Base-by-base conservation (phyloP, 2,113 vertebrate genomes). In the Syrmaticus mikado region DNA sequence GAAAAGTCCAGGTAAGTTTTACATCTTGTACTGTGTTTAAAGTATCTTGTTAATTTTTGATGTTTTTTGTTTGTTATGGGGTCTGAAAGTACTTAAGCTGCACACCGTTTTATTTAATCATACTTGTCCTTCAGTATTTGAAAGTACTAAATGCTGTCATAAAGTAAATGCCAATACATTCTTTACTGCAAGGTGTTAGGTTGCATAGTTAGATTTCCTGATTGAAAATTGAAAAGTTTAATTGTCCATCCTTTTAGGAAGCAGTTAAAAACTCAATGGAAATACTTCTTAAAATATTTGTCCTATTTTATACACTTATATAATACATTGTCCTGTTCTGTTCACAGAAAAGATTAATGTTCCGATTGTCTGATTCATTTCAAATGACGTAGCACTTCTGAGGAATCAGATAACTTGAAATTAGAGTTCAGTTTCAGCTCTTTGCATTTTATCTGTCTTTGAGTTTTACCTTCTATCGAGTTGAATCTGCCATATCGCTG, bases 1-100 rank as follows among this genome's bases (percentile, higher is more conserved):
- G 52, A 71, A 55, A 18, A 43, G 16, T 66, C 85, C 91, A 93
- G 92, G 95, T 94, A 96, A 95, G 91, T 94, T 64, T 87, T 74
- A 70, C 4, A 16, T 62, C 27, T 25, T 48, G 15, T 77, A 25
- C 21, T 72, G 3, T 43, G 28, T 77, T 87, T 82, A 21, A 88
- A 77, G 27, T 13, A 3, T 68, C 8, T 70, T 74, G 38, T 45
- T 13, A 52, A 12, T 60, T 79, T 48, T 30, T 16, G 41, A 38
- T 66, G 22, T 3, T 1, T n/a, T 34, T 4, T 74, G 15, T 46
- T 83, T 75, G 38, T 61, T 77, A 61, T 14, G 50, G 20, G 3
- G 21, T 43, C 43, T 17, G 16, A 53, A 81, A 82, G 57, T 41
- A 36, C 21, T 82, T 41, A 7, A 28, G 82, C 28, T 41, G 28